Conservation (phyloP, 1,140 invertebrate genomes). For the Akabosia matsudoensis region DNA sequence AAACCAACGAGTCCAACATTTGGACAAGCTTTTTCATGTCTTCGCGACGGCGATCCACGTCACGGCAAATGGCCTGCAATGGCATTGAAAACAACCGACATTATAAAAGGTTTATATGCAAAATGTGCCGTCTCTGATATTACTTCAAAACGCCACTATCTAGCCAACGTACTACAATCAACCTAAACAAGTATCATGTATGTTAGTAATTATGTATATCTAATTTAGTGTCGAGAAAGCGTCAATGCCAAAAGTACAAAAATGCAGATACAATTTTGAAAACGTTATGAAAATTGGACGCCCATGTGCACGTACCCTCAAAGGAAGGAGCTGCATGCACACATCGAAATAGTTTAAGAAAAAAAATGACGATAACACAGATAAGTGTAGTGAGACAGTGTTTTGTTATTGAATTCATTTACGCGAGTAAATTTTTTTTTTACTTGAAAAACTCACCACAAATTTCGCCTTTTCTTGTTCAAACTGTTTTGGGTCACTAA, state of each 20-base stretch:
- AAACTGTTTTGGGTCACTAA: constrained; percentile 80
- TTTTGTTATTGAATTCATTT: background rate
- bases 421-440: constrained; percentile 21
- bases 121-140: background rate
- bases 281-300: background rate
- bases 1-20: constrained; percentile 77
- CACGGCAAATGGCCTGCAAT: constrained; percentile 74
- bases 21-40: constrained; percentile 93
- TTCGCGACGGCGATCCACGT: constrained; percentile 82
- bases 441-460: constrained; percentile 69
- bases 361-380: background rate
- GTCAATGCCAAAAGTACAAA: background rate
- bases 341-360: background rate
- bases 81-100: constrained; percentile 11
- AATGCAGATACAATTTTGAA: background rate
- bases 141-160: background rate
- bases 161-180: too few species aligned
- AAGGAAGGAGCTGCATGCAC: constrained; percentile 30
- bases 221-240: too few species aligned
- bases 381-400: background rate
- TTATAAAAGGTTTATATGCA: too few species aligned
- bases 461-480: constrained; percentile 81
- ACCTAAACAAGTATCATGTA: too few species aligned
- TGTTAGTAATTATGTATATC: too few species aligned
- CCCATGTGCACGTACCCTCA: constrained; percentile 29